Base-by-base conservation (phyloP, 2,888 invertebrate genomes). In the Leistus spinibarbis region DNA sequence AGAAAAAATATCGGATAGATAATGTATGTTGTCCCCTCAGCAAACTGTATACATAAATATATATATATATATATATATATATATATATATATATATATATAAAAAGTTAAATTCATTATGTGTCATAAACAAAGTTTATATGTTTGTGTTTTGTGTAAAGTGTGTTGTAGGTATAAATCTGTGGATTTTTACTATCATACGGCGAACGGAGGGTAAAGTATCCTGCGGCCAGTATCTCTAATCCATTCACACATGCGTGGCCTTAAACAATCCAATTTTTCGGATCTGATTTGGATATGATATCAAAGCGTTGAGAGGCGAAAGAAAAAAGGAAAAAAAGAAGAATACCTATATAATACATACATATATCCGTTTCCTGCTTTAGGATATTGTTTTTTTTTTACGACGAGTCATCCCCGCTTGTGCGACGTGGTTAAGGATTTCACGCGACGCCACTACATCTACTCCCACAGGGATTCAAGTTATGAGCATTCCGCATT, bases 341-440 rank as follows among this genome's bases (percentile, higher is more conserved):
- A 54, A 64, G 54, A 71, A 24, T 66, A 16, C 63, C 53, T 54
- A 62, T 22, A 69, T 69, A 60, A 69, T 69, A 69, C 62, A 69
- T 69, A 69, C 62, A 22, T 60, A 40, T 56, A 27, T 24, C 16
- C 20, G 70, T 19, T 69, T 57, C 20, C 23, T 68, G 68, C 68
- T 68, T 22, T 57, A 54, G 79, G 80, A 81, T 83, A 83, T 83
- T 83, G 82, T 82, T 82, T 82, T 82, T 83, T 40, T 40, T 83
- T 82, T 83, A 83, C 82, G 83, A 82, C 77, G 81, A 81, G 80
- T 79, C 81, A 78, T 80, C 81, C 68, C 68, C 56, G 22, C 68
- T 69, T 69, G 57, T 9, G 16, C 56, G 24, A 17, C 60, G 57
- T 20, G n/a, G n/a, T n/a, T n/a, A n/a, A n/a, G 40, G 40, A 40